phyloP scores from a whole-genome alignment of 2,113 vertebrate genomes.

The Vulpes vulpes region DNA sequence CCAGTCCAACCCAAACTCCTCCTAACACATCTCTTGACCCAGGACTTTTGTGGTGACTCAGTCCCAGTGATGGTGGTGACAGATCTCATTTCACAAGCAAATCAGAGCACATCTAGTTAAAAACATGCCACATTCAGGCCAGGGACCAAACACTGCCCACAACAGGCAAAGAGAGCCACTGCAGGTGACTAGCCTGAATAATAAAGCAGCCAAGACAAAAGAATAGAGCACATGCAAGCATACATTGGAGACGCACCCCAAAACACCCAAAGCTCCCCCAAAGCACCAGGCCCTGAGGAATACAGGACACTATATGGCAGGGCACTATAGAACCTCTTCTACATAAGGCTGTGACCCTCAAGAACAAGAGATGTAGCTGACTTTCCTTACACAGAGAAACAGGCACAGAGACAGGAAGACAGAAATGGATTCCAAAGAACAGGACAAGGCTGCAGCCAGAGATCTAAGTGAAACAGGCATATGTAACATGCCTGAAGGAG shows the following conservation, averaged over 20 bases:
- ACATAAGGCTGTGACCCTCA: neutral
- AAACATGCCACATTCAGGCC: neutral
- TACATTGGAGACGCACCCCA: neutral
- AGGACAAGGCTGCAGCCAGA: neutral
- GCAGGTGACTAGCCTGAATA: neutral
- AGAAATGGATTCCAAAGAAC: neutral
- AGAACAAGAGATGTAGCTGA: neutral
- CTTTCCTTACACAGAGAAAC: neutral
- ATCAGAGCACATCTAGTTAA: neutral
- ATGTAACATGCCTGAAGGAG: neutral
- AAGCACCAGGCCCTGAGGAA: neutral
- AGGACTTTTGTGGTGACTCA: neutral
- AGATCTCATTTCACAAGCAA: neutral
- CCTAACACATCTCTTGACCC: neutral
- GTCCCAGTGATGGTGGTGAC: no score
- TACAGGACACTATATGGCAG: neutral
- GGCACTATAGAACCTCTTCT: neutral
- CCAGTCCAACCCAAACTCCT: neutral
- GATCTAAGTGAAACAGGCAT: neutral
- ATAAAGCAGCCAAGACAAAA: neutral
- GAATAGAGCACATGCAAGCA: neutral
- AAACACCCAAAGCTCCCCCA: neutral
- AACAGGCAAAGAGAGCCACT: neutral
- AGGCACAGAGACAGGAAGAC: neutral
- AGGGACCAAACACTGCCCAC: neutral